Percentiles rank a stretch among this genome's conserved stretches.
These are phyloP conservation scores for Nomada ruficornis DNA, from an alignment of 2,888 invertebrate genomes.

Conservation along the genomic window DNA sequence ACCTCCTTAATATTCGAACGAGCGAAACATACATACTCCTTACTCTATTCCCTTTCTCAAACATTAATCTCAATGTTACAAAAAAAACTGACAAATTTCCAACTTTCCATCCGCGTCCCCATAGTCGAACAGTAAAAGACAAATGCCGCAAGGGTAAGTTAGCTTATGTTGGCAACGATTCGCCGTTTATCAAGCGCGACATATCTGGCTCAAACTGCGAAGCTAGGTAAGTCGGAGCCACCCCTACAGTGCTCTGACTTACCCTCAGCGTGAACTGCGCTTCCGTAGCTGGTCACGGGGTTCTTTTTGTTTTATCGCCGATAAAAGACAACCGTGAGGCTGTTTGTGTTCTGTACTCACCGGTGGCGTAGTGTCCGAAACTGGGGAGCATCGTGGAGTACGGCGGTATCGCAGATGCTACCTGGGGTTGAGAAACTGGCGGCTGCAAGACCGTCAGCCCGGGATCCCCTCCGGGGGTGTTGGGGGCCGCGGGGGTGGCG, in stretches of 20 bases:
- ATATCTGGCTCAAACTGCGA: background rate
- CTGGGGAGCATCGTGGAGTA: conserved; percentile 89
- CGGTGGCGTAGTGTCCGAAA: conserved; percentile 89
- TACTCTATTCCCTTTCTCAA: background rate
- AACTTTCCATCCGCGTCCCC: background rate
- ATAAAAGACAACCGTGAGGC: conserved; percentile 50
- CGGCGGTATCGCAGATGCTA: conserved; percentile 85
- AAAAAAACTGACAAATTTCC: no score
- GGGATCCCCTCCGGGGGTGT: conserved; percentile 82
- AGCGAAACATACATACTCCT: background rate
- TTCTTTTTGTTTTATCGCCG: conserved; percentile 19
- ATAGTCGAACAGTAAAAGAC: background rate
- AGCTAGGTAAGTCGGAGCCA: conserved; percentile 60
- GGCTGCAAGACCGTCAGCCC: conserved; percentile 87
- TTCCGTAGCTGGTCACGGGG: conserved; percentile 26
- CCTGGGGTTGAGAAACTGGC: conserved; percentile 85
- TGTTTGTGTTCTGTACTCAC: conserved; percentile 83
- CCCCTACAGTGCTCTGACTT: conserved; percentile 53
- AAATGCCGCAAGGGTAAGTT: background rate
- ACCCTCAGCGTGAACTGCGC: conserved; percentile 50
- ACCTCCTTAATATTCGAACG: background rate
- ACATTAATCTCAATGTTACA: no score
- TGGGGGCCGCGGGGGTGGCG: conserved; percentile 83
- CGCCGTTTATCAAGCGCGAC: background rate
- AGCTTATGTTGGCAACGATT: conserved; percentile 6